Base-by-base conservation (phyloP, 2,113 vertebrate species). In the Pithys albifrons region DNA sequence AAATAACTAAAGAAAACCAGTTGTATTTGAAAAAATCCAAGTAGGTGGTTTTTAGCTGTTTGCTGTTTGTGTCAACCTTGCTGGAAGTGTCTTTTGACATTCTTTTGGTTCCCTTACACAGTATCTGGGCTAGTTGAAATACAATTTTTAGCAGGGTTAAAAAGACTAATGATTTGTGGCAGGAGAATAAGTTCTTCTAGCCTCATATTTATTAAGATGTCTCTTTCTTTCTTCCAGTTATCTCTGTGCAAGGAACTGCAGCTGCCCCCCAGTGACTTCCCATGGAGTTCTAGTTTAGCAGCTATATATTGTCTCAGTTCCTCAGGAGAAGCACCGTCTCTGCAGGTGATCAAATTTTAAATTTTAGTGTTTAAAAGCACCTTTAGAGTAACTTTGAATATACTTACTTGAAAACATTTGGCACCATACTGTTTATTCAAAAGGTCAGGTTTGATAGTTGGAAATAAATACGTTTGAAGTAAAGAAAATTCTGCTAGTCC, bases 211-310 rank as follows among this genome's bases (percentile, higher is more conserved):
- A 41, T 75, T 67, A 31, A 33, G 16, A 4, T 23, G 59, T 59
- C 10, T 88, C 75, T 93, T 95, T 70, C 81, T 35, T 94, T 85
- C 80, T 71, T 90, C 18, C 70, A 99, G 99, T 90, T 99, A 73
- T 99, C 98, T 8, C 98, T 99, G 37, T 99, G 99, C 91, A 99
- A 99, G 95, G 99, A 99, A 66, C 98, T 99, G 48, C 99, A 99
- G 97, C 96, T 99, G 65, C 98, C 99, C 23, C 94, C 97, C 91
- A 99, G 99, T 75, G 98, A 99, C 51, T 98, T 97, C 92, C 96
- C 88, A 1, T 98, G 98, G 97, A 98, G 94, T 4, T 98, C 99
- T 16, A 98, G 98, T 85, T 98, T 99, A 37, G 98, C 99, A 71
- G 98, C 98, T n/a, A 70, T 99, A 66, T 97, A 97, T 27, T 98